Conservation (phyloP, 92 coral and sea anemone genomes). For the Epizoanthus scotinus region DNA sequence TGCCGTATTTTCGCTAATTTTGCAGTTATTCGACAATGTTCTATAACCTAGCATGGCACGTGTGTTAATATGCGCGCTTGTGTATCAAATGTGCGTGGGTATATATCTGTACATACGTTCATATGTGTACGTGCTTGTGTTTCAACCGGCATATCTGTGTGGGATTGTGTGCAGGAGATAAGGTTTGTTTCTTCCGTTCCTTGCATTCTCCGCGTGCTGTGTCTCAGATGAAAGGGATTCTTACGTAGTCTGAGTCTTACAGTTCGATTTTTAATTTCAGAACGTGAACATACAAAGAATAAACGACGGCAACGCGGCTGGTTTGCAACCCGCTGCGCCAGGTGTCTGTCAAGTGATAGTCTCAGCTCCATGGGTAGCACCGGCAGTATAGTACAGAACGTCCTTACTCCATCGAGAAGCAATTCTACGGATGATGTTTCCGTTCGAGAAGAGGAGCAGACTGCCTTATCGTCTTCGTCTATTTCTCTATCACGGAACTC, state of each 20-base stretch:
- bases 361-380: conserved; percentile 52
- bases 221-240: not conserved
- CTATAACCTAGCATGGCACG: too few relatives aligned
- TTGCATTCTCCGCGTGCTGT: too few relatives aligned
- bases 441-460: not conserved
- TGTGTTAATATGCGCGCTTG: too few relatives aligned
- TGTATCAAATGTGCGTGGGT: too few relatives aligned
- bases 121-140: too few relatives aligned
- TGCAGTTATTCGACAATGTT: too few relatives aligned
- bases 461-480: not conserved
- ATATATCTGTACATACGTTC: too few relatives aligned
- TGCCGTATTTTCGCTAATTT: too few relatives aligned
- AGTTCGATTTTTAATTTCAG: conserved; percentile 44
- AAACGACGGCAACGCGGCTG: conserved; percentile 78
- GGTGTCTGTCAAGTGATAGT: conserved; percentile 65
- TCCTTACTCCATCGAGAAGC: conserved; percentile 24
- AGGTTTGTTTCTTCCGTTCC: too few relatives aligned
- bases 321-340: conserved; percentile 75
- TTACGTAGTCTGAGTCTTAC: not conserved
- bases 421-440: conserved; percentile 12
- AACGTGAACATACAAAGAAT: conserved; percentile 68
- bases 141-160: too few relatives aligned
- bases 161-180: too few relatives aligned
- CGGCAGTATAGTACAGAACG: conserved; percentile 55
- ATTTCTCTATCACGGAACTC: conserved; percentile 19